phyloP scores from a whole-genome alignment of 2,888 invertebrate genomes.

The Pandemis cinnamomeana region DNA sequence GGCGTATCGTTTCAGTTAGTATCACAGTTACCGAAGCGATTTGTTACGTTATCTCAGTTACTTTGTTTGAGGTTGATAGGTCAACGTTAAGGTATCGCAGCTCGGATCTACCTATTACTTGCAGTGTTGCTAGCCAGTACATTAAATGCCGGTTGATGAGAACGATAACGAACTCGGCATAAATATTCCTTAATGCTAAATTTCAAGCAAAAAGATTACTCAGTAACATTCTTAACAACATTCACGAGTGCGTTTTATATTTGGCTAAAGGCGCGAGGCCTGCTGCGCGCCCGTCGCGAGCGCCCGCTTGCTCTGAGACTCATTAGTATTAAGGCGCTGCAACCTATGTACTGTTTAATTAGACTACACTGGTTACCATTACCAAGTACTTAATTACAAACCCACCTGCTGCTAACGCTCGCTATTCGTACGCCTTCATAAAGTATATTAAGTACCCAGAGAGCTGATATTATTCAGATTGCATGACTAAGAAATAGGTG shows the following conservation, averaged over 20 bases:
- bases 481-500: constrained; percentile 1
- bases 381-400: constrained; percentile 57
- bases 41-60: constrained; percentile 79
- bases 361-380: constrained; percentile 51
- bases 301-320: constrained; percentile 6
- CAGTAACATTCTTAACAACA: not conserved
- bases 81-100: constrained; percentile 58
- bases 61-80: constrained; percentile 79
- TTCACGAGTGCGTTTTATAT: constrained; percentile 5
- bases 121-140: constrained; percentile 47
- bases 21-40: constrained; percentile 75
- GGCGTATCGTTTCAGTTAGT: constrained; percentile 70
- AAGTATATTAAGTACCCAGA: constrained; percentile 2
- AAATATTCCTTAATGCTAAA: constrained; percentile 4
- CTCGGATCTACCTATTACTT: constrained; percentile 32
- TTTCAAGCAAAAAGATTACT: not conserved
- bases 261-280: not conserved
- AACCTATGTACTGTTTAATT: constrained; percentile 53
- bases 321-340: constrained; percentile 34
- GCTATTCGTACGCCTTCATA: constrained; percentile 40
- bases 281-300: not conserved
- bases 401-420: constrained; percentile 50
- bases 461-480: constrained; percentile 15
- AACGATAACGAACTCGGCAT: constrained; percentile 9
- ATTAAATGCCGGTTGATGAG: constrained; percentile 22